A percentile compares a stretch with the other conserved stretches of the same genome.
phyloP scores from a whole-genome alignment of 2,888 invertebrate species.

The Lomographa bimaculata region DNA sequence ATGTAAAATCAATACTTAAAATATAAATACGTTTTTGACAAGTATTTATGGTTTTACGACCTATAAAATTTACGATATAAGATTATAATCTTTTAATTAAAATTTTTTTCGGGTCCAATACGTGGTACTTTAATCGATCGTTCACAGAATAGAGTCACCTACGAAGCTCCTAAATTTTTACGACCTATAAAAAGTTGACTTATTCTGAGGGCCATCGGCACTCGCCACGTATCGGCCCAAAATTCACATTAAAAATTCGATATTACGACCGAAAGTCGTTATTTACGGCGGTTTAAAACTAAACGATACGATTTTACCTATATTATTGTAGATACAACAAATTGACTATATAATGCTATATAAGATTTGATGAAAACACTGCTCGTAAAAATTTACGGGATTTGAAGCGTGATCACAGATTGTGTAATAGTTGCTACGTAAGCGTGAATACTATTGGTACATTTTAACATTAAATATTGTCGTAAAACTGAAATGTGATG shows the following conservation, averaged over 20 bases:
- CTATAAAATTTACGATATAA: slow-evolving; percentile 48
- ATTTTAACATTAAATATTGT: slow-evolving; percentile 20
- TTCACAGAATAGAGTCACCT: slow-evolving; percentile 58
- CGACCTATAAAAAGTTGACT: slow-evolving; percentile 76
- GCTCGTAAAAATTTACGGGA: slow-evolving; percentile 50
- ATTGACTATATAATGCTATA: slow-evolving; percentile 49
- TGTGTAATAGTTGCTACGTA: too few relatives aligned
- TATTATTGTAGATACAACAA: slow-evolving; percentile 52
- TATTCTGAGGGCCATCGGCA: slow-evolving; percentile 57
- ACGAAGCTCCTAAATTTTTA: slow-evolving; percentile 73
- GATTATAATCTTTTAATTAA: slow-evolving; percentile 58
- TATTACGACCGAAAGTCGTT: slow-evolving; percentile 78
- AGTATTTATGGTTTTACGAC: slow-evolving; percentile 46
- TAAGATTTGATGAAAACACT: slow-evolving; percentile 60
- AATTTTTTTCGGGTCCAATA: slow-evolving; percentile 44
- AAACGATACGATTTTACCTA: slow-evolving; percentile 57
- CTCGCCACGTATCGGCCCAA: slow-evolving; percentile 55
- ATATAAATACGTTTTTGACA: slow-evolving; percentile 41
- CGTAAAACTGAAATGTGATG: slow-evolving; percentile 17
- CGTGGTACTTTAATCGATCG: slow-evolving; percentile 53
- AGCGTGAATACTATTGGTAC: slow-evolving; percentile 30
- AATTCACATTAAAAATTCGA: slow-evolving; percentile 68
- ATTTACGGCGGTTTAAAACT: slow-evolving; percentile 75
- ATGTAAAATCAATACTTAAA: slow-evolving; percentile 32
- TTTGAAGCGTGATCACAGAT: slow-evolving; percentile 27